Conservation (phyloP, 2,888 invertebrate genomes). For the Hedya salicella region DNA sequence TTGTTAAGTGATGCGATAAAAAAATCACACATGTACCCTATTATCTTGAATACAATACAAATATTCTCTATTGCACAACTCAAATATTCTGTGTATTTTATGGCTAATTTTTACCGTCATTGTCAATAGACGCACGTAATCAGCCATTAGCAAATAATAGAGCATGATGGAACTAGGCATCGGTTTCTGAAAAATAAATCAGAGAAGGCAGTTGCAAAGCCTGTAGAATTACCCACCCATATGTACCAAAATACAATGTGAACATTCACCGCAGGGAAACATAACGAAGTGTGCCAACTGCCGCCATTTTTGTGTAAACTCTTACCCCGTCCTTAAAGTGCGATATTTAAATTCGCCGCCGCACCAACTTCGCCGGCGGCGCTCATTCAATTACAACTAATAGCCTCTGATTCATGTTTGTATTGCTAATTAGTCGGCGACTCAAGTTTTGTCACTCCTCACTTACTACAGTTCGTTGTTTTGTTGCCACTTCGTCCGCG, state of each 20-base stretch:
- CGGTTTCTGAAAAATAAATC: background rate
- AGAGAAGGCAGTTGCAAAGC: too few relatives aligned
- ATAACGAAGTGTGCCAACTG: conserved; percentile 29
- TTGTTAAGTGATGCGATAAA: too few relatives aligned
- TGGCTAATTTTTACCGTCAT: too few relatives aligned
- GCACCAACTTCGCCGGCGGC: conserved; percentile 78
- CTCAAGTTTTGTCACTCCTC: conserved; percentile 84
- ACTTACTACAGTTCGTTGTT: conserved; percentile 73
- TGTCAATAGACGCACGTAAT: too few relatives aligned
- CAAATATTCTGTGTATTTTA: too few relatives aligned
- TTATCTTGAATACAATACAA: too few relatives aligned
- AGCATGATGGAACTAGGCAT: too few relatives aligned
- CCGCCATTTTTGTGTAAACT: conserved; percentile 42
- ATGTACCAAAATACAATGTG: conserved; percentile 5
- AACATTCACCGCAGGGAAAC: background rate
- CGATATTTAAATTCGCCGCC: conserved; percentile 81
- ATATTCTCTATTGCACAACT: too few relatives aligned
- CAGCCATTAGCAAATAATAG: too few relatives aligned
- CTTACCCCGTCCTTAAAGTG: conserved; percentile 67
- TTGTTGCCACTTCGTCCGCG: conserved; percentile 72
- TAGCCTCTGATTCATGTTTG: conserved; percentile 85
- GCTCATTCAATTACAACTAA: conserved; percentile 85
- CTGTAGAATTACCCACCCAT: background rate
- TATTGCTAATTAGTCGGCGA: conserved; percentile 83
- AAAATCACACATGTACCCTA: too few relatives aligned